phyloP scores from a whole-genome alignment of 1,140 invertebrate genomes.

The Drosophila parabipectinata region DNA sequence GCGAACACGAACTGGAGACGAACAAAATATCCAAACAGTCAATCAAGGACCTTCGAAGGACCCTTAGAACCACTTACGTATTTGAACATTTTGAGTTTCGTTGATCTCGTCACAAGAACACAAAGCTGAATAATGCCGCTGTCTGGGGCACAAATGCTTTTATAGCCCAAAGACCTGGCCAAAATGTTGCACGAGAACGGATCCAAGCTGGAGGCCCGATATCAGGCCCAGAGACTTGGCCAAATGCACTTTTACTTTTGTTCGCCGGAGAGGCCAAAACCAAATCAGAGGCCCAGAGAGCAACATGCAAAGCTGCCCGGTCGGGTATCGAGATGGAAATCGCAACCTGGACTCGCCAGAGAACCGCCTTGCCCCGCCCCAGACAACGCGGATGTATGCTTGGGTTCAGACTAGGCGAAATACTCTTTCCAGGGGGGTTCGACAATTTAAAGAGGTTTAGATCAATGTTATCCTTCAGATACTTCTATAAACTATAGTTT shows the following conservation, averaged over 20 bases:
- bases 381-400: constrained; percentile 65
- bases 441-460: not conserved
- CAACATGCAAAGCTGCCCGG: constrained; percentile 59
- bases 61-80: constrained; percentile 57
- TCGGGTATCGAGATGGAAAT: constrained; percentile 22
- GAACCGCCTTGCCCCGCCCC: constrained; percentile 30
- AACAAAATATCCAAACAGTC: not conserved
- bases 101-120: constrained; percentile 65
- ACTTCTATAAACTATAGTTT: not conserved
- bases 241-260: constrained; percentile 74
- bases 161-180: constrained; percentile 61
- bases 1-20: constrained; percentile 60
- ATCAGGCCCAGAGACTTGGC: constrained; percentile 33
- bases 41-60: not conserved
- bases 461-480: not conserved
- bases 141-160: constrained; percentile 64
- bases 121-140: constrained; percentile 69
- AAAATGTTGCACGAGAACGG: constrained; percentile 48
- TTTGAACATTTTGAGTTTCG: constrained; percentile 70
- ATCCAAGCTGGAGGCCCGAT: constrained; percentile 12
- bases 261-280: constrained; percentile 33
- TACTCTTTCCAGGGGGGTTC: constrained; percentile 5
- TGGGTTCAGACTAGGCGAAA: constrained; percentile 3
- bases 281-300: constrained; percentile 49
- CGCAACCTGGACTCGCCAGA: constrained; percentile 25